Evolutionary conservation across 2,888 invertebrate species (phyloP), one percentile per base, ranked within the genome.

Genomic region (Rhodophaea formosa): DNA sequence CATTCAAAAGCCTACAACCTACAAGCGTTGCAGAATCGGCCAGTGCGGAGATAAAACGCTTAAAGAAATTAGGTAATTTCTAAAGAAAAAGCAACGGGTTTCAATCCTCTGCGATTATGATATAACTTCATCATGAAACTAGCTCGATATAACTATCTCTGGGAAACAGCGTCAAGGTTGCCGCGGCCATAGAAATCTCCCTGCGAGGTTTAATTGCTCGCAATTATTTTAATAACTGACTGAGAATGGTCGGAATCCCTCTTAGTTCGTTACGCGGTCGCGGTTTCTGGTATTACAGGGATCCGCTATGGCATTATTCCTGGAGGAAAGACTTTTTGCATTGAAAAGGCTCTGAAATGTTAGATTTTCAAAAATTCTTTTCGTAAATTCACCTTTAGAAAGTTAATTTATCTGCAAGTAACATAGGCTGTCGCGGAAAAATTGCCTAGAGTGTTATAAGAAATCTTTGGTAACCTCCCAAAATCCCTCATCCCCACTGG

Each of bases 221-320:
- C 15, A 49, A 49, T 49, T 49, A 49, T 49, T 49, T 49, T 32
- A 49, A 49, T 32, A 49, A 49, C 49, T 15, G 32, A 16, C 14
- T 14, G 10, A 49, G 32, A 14, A 49, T 32, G 12, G 14, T 5
- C n/a, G 12, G 47, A 47, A 29, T 47, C 46, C 17, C 7, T 39
- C 39, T 39, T 39, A 12, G 3, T 39, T 39, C 39, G 12, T n/a
- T 39, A 12, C 39, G 39, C 39, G 39, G 39, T 39, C 39, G 39
- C 12, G 39, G 39, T 12, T 39, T 39, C 39, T 39, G 23, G 23
- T 23, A 5, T 23, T 23, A 23, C 5, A 23, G 23, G n/a, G n/a
- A n/a, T n/a, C n/a, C 23, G 23, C 23, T 23, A 23, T 23, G 23
- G n/a, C n/a, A n/a, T n/a, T n/a, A n/a, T n/a, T n/a, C n/a, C n/a